Conservation (phyloP, 2,797 vertebrate species). For the Ceryle rudis region DNA sequence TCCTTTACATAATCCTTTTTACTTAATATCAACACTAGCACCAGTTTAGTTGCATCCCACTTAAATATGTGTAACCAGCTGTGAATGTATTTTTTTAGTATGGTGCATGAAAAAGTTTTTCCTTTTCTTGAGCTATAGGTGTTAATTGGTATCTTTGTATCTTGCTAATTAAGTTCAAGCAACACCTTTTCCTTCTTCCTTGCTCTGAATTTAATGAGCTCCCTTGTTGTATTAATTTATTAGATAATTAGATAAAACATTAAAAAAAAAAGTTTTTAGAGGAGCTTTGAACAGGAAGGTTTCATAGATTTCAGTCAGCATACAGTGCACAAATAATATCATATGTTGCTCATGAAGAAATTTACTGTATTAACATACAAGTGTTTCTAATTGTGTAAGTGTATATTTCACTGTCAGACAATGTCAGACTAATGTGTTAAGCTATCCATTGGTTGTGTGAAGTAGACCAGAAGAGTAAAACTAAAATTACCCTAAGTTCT, state of each 20-base stretch:
- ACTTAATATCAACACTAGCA: constrained; percentile 65
- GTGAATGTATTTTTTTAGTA: constrained; percentile 77
- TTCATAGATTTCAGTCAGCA: constrained; percentile 38
- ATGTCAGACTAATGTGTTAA: not conserved
- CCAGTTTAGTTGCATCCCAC: constrained; percentile 61
- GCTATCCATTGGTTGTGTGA: not conserved
- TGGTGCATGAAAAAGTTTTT: constrained; percentile 51
- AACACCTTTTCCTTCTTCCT: constrained; percentile 82
- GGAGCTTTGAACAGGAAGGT: constrained; percentile 18
- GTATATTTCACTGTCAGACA: not conserved
- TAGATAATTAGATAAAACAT: constrained; percentile 81
- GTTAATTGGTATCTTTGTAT: constrained; percentile 90
- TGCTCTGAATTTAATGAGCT: constrained; percentile 83
- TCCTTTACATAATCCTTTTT: constrained; percentile 39
- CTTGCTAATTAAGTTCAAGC: constrained; percentile 86
- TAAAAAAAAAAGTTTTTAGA: constrained; percentile 49
- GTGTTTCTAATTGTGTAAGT: not conserved
- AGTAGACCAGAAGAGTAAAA: not conserved
- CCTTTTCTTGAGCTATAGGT: constrained; percentile 75
- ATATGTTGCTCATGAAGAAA: not conserved
- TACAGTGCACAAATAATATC: not conserved
- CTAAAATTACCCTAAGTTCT: constrained; percentile 5
- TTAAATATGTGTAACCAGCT: constrained; percentile 78
- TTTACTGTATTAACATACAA: not conserved
- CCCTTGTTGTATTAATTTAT: constrained; percentile 83